A percentile compares a stretch with the other conserved stretches of the same genome.
phyloP scores from a whole-genome alignment of 2,888 invertebrate species.

The Lasioglossum morio region DNA sequence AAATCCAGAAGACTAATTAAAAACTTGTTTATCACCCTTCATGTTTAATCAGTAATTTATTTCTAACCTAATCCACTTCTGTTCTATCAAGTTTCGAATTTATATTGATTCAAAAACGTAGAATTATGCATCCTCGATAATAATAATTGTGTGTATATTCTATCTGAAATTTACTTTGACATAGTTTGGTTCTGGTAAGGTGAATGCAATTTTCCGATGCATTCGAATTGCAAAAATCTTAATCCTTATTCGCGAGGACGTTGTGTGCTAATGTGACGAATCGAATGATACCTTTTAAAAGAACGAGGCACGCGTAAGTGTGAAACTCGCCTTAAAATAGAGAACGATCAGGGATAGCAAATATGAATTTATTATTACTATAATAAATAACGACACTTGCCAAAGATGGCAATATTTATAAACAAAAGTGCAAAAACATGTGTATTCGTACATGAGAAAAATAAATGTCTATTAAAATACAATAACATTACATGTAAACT shows the following conservation, averaged over 20 bases:
- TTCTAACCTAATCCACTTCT: too few species aligned
- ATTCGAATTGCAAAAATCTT: neutral
- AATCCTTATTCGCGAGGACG: conserved; percentile 35
- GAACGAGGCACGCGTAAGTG: neutral
- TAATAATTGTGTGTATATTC: neutral
- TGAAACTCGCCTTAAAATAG: neutral
- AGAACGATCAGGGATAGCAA: neutral
- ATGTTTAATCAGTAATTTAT: too few species aligned
- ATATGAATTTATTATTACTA: neutral
- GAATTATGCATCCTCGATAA: neutral
- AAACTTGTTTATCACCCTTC: too few species aligned
- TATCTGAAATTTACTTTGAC: neutral
- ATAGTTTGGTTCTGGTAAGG: neutral
- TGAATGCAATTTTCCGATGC: neutral
- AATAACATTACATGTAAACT: neutral
- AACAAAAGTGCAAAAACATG: neutral
- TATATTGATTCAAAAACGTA: too few species aligned
- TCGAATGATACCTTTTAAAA: conserved; percentile 38
- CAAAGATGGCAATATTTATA: neutral
- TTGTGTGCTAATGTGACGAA: conserved; percentile 58
- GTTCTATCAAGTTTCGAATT: too few species aligned
- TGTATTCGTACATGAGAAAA: neutral
- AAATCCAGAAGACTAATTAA: too few species aligned
- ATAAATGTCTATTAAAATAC: neutral
- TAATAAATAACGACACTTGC: neutral